A percentile compares a stretch with the other conserved stretches of the same genome.
These are phyloP conservation scores for Eretmocerus hayati DNA, from an alignment of 2,888 invertebrate genomes.

Conservation along the genomic window DNA sequence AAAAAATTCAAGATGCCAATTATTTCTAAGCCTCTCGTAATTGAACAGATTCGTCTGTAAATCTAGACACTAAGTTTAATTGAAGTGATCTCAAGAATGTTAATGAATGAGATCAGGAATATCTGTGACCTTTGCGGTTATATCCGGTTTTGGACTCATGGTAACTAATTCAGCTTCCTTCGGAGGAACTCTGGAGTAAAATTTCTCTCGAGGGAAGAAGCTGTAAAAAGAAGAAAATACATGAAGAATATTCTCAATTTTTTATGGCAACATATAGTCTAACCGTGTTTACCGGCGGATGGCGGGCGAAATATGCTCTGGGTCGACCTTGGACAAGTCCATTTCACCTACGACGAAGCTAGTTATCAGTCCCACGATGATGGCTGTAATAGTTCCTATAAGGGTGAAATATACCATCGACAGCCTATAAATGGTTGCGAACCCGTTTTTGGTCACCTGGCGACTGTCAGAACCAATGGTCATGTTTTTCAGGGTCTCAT, in stretches of 20 bases:
- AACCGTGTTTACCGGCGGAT: slow-evolving; percentile 44
- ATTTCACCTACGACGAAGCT: slow-evolving; percentile 56
- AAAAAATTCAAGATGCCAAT: no score
- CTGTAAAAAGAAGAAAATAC: neutral
- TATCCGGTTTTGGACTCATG: no score
- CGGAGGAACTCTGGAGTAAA: neutral
- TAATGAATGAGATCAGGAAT: no score
- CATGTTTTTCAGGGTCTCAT: neutral
- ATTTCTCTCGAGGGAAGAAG: neutral
- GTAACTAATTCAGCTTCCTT: neutral
- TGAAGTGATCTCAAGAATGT: no score
- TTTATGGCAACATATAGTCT: no score
- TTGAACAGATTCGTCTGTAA: no score
- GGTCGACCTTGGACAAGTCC: slow-evolving; percentile 49
- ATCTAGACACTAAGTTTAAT: no score
- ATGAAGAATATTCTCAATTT: no score
- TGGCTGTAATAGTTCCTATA: slow-evolving; percentile 53
- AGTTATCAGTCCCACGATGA: slow-evolving; percentile 56
- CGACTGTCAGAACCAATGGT: neutral
- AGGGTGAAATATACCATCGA: slow-evolving; percentile 64
- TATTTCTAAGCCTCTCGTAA: no score
- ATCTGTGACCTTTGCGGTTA: no score
- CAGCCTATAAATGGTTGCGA: slow-evolving; percentile 53
- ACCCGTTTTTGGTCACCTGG: slow-evolving; percentile 24
- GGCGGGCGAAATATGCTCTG: slow-evolving; percentile 55